A percentile compares a stretch with the other conserved stretches of the same genome.
These are phyloP conservation scores for Noturus placidus DNA, from an alignment of 2,113 vertebrate species.

Conservation along the genomic window DNA sequence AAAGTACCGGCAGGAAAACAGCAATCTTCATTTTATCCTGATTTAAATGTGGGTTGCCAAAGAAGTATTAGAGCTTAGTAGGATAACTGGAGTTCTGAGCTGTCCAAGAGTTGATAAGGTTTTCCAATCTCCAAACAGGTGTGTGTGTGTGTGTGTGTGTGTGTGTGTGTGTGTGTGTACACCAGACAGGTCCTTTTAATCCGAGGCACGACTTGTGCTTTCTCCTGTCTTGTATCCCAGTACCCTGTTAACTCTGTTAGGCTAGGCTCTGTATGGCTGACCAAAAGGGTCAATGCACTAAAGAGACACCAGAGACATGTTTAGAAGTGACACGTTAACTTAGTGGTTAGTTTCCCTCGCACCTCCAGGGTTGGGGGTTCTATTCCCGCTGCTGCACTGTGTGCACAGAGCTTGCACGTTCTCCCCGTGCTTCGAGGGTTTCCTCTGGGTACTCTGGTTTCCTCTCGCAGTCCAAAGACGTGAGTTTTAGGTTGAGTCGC, in stretches of 20 bases:
- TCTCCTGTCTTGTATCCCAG: not conserved
- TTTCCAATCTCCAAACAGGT: constrained; percentile 5
- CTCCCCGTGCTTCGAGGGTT: too few species aligned
- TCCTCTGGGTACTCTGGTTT: too few species aligned
- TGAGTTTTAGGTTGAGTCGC: too few species aligned
- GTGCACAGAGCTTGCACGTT: too few species aligned
- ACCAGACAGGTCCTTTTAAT: constrained; percentile 16
- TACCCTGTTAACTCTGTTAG: not conserved
- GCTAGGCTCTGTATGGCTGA: not conserved
- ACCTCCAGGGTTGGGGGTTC: too few species aligned
- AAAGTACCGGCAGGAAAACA: constrained; percentile 59
- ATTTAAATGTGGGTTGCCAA: constrained; percentile 5
- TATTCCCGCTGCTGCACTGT: too few species aligned
- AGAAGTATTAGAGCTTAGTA: not conserved
- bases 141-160: constrained; percentile 10
- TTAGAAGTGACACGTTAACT: not conserved
- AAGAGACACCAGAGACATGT: not conserved
- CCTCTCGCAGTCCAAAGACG: too few species aligned
- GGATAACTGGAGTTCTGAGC: not conserved
- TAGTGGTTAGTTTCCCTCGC: too few species aligned
- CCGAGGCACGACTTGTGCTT: constrained; percentile 10
- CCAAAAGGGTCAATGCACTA: not conserved
- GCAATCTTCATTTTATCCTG: constrained; percentile 63
- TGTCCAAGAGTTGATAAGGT: not conserved
- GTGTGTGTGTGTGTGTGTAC: not conserved